These are phyloP conservation scores for Eumacrocentrus americanus DNA, from an alignment of 2,888 invertebrate genomes.

Conservation along the genomic window DNA sequence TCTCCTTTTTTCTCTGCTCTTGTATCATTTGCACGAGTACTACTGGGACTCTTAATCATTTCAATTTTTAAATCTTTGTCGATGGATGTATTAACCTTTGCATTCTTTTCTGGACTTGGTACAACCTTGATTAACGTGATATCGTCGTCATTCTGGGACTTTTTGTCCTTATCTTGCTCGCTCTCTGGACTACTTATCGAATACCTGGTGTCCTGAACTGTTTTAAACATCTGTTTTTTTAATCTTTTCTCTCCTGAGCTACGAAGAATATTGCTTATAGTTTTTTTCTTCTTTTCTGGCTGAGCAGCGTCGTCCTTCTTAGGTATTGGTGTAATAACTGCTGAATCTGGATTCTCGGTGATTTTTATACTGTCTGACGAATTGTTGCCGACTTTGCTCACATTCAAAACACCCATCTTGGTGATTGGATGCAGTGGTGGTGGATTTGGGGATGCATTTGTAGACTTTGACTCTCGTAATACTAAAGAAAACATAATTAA, in stretches of 20 bases:
- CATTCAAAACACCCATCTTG: constrained; percentile 54
- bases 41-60: constrained; percentile 52
- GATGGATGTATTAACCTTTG: constrained; percentile 10
- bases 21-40: constrained; percentile 36
- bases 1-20: constrained; percentile 41
- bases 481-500: too few relatives aligned
- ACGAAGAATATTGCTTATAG: constrained; percentile 54
- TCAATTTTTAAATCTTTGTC: constrained; percentile 60
- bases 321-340: constrained; percentile 59
- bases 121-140: constrained; percentile 59
- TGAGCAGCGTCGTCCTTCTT: constrained; percentile 50
- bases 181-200: constrained; percentile 52
- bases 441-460: constrained; percentile 55
- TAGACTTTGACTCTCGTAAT: constrained; percentile 56
- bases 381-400: constrained; percentile 48
- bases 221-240: constrained; percentile 54
- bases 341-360: constrained; percentile 59
- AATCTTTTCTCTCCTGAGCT: constrained; percentile 52
- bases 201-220: constrained; percentile 48
- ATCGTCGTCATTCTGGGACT: constrained; percentile 56
- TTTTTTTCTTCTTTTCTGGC: constrained; percentile 54
- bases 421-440: constrained; percentile 59
- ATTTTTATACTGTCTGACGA: constrained; percentile 56
- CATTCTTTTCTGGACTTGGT: constrained; percentile 50
- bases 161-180: constrained; percentile 56